Base-by-base conservation (phyloP, 1,140 invertebrate genomes). In the Bombus waltoni region DNA sequence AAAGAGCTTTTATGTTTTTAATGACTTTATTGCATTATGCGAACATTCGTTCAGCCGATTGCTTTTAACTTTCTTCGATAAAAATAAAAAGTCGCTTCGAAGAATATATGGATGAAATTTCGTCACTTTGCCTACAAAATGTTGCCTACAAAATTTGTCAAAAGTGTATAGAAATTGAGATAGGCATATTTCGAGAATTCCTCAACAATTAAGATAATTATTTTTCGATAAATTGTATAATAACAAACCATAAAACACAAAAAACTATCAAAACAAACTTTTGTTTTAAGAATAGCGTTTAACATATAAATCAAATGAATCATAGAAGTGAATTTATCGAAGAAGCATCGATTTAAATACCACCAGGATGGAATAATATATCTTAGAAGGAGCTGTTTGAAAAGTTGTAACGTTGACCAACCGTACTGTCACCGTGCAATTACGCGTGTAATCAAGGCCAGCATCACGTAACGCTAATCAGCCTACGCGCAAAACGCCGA, bases 391-490 rank as follows among this genome's bases (percentile, higher is more conserved):
- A 47, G 2, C 2, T 25, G 38, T 11, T 38, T 15, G n/a, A 18
- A 28, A 40, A 3, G 59, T 40, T 22, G 73, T 28, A 66, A 53
- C 28, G 35, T 77, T 32, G 35, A 3, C 28, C 74, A 70, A 85
- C 32, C 62, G 11, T n/a, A 44, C 38, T 25, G 71, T 71, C 35
- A 32, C 68, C 28, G 35, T 73, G 53, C 57, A 59, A 78, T 83
- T 77, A 66, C 57, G 57, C 57, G 5, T 57, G 68, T 72, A 77
- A 87, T 87, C 85, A 87, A 87, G 81, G 81, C 42, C 74, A 6
- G 15, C 72, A 57, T 87, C 85, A 78, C 81, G 85, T 87, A 87
- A 77, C 81, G 10, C 25, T 40, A 57, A 83, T 83, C 57, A 74
- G n/a, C 72, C 47, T 86, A 82, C 25, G 40, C 71, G 44, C 40